Conservation (phyloP, 2,113 vertebrate species). For the Pluvianellus socialis region DNA sequence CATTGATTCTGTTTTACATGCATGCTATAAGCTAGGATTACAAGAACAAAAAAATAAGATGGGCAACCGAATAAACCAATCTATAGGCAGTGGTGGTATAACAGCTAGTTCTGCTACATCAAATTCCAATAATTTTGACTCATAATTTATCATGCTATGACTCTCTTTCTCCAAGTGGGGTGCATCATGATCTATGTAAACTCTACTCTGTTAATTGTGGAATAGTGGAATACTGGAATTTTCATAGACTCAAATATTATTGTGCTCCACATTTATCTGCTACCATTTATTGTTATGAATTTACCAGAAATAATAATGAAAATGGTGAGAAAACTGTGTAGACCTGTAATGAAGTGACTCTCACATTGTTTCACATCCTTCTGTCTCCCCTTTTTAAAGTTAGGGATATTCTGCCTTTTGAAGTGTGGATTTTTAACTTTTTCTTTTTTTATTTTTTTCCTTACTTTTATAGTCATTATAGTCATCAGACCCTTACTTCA, state of each 20-base stretch:
- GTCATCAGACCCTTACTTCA: background rate
- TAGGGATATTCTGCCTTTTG: background rate
- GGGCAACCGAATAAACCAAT: background rate
- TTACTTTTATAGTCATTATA: background rate
- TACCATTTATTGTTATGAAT: background rate
- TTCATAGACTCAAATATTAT: background rate
- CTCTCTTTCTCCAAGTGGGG: background rate
- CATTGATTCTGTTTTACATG: background rate
- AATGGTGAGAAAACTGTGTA: background rate
- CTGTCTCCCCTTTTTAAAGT: background rate
- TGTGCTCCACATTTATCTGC: background rate
- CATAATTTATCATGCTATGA: background rate
- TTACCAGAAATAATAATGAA: background rate
- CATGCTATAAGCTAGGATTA: background rate
- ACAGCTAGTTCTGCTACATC: background rate
- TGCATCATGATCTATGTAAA: background rate
- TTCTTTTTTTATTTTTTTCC: background rate
- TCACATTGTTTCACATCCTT: background rate
- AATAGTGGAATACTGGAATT: background rate
- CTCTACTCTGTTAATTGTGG: background rate
- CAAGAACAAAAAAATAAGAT: background rate
- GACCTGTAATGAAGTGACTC: background rate
- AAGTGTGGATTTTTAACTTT: background rate
- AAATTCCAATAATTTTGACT: background rate
- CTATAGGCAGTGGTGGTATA: background rate